A percentile compares a stretch with the other conserved stretches of the same genome.
Evolutionary conservation across 2,113 vertebrate genomes (phyloP).

Genomic region (Petaurus breviceps): DNA sequence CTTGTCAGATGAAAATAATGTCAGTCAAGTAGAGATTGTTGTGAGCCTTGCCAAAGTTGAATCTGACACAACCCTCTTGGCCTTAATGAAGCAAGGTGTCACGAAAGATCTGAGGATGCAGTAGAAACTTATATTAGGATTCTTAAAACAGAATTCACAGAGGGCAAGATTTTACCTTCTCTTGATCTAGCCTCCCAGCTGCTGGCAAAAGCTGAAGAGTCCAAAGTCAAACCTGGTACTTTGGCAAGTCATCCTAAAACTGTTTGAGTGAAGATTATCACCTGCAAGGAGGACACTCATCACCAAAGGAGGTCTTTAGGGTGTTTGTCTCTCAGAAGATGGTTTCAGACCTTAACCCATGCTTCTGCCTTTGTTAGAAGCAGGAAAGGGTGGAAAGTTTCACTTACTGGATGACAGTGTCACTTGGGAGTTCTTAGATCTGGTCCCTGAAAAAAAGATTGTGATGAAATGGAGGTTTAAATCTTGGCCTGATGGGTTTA

Average conservation of each 20-base stretch:
- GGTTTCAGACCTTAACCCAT: constrained; percentile 92
- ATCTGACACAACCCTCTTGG: constrained; percentile 90
- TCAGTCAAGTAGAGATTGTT: constrained; percentile 94
- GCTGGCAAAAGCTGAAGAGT: constrained; percentile 85
- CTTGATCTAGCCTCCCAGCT: constrained; percentile 83
- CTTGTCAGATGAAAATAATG: constrained; percentile 96
- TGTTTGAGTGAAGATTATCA: constrained; percentile 95
- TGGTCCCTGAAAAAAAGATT: constrained; percentile 91
- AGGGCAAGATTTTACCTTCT: constrained; percentile 98
- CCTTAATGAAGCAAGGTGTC: constrained; percentile 92
- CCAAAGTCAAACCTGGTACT: constrained; percentile 84
- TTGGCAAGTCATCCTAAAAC: constrained; percentile 79
- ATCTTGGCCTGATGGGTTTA: constrained; percentile 93
- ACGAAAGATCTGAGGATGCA: constrained; percentile 87
- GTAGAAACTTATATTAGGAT: constrained; percentile 91
- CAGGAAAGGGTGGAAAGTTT: constrained; percentile 90
- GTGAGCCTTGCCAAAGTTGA: constrained; percentile 95
- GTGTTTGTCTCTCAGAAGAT: constrained; percentile 94
- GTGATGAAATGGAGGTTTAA: constrained; percentile 96
- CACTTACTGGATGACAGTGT: constrained; percentile 91
- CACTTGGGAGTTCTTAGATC: constrained; percentile 90
- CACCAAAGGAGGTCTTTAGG: constrained; percentile 93
- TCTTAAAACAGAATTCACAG: constrained; percentile 98
- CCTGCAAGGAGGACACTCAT: constrained; percentile 93
- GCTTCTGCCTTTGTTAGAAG: constrained; percentile 90